phyloP scores from a whole-genome alignment of 2,113 vertebrate genomes.

The Muntiacus reevesi region DNA sequence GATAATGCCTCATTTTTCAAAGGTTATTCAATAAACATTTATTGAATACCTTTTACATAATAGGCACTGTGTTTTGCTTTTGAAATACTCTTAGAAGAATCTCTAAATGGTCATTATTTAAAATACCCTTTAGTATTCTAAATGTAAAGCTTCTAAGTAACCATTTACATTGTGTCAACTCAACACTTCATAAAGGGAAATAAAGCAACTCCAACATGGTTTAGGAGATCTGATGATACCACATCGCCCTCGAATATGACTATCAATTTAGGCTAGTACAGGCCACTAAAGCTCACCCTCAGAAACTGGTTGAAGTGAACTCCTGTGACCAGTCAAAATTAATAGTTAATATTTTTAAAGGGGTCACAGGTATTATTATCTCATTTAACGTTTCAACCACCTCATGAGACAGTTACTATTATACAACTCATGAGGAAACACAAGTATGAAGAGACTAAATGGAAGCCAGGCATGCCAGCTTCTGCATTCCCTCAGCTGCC shows the following conservation, averaged over 20 bases:
- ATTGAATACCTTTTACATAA: conserved; percentile 5
- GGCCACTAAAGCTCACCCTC: background rate
- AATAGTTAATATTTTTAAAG: background rate
- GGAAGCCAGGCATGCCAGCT: background rate
- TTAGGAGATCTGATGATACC: background rate
- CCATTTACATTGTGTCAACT: background rate
- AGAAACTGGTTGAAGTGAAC: background rate
- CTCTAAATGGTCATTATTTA: conserved; percentile 20
- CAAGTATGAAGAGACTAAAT: background rate
- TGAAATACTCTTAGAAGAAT: conserved; percentile 2
- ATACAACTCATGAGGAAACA: background rate
- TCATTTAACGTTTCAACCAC: background rate
- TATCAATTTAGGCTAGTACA: background rate
- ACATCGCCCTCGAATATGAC: background rate
- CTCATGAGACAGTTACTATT: background rate
- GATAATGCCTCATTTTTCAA: conserved; percentile 19
- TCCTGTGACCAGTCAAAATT: background rate
- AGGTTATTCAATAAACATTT: conserved; percentile 13
- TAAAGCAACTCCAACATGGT: background rate
- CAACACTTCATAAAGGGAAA: background rate
- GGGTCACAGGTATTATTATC: background rate
- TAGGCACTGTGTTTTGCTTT: conserved; percentile 5
- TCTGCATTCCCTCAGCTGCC: background rate
- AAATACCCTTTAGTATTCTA: background rate
- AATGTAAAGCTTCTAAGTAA: background rate